Evolutionary conservation across 2,797 vertebrate species (phyloP).

Genomic region (Coluber constrictor): DNA sequence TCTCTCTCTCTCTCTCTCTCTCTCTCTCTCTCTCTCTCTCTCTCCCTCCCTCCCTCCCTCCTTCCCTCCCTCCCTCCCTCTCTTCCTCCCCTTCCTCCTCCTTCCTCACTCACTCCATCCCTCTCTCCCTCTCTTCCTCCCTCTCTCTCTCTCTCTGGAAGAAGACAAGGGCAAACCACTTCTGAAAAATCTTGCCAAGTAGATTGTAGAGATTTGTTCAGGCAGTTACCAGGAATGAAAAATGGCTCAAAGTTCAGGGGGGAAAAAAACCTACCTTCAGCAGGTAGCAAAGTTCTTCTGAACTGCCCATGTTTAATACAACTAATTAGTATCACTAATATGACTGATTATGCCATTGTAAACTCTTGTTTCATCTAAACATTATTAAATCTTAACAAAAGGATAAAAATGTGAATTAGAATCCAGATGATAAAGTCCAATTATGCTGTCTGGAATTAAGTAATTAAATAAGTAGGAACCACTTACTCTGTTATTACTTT

Average conservation of each 20-base stretch:
- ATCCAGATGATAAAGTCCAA: neutral
- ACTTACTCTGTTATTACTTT: neutral
- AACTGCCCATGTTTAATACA: neutral
- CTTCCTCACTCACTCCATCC: too few relatives aligned
- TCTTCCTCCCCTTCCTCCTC: too few relatives aligned
- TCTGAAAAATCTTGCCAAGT: neutral
- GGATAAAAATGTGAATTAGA: neutral
- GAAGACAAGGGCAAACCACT: neutral
- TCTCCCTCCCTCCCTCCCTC: neutral
- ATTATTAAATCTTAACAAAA: neutral
- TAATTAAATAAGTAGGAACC: neutral
- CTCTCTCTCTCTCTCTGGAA: neutral
- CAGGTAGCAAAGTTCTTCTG: neutral
- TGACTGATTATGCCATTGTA: neutral
- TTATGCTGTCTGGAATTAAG: neutral
- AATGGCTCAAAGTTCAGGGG: neutral
- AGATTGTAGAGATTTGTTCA: neutral
- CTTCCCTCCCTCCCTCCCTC: neutral
- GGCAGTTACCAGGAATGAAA: neutral
- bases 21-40: neutral
- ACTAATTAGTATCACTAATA: neutral
- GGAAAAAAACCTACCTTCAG: neutral
- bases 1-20: neutral
- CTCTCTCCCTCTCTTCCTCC: neutral
- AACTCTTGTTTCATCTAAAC: neutral